Percentiles rank a stretch among this genome's conserved stretches.
Conservation (phyloP, 2,113 vertebrate genomes). For the Andinoacara biseriatus region DNA sequence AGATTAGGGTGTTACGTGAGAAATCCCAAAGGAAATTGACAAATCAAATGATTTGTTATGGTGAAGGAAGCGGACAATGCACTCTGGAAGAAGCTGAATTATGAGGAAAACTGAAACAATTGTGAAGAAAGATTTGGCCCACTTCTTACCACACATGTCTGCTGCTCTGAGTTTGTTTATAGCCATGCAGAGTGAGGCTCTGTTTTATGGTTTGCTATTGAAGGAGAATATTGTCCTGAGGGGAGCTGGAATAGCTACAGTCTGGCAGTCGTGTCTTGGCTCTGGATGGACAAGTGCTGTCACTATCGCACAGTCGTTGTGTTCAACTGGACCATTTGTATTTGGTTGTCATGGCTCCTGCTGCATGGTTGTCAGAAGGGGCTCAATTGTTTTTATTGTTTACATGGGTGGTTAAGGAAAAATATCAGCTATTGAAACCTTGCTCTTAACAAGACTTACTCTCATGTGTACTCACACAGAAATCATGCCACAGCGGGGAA, state of each 20-base stretch:
- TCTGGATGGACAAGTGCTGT: conserved; percentile 35
- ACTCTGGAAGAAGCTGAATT: conserved; percentile 49
- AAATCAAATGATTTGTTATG: conserved; percentile 67
- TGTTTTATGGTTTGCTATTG: conserved; percentile 67
- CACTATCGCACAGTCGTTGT: conserved; percentile 51
- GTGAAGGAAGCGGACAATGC: conserved; percentile 42
- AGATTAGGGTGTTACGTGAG: conserved; percentile 68
- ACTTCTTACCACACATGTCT: conserved; percentile 50
- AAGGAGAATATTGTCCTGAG: conserved; percentile 59
- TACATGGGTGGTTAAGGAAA: conserved; percentile 52
- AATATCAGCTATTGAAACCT: conserved; percentile 31
- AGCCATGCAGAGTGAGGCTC: conserved; percentile 39
- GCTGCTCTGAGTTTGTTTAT: conserved; percentile 47
- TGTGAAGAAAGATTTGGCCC: conserved; percentile 52
- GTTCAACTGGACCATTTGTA: conserved; percentile 41
- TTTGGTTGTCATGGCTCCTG: conserved; percentile 68
- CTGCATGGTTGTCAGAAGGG: conserved; percentile 47
- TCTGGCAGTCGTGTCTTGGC: conserved; percentile 56
- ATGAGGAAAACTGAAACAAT: conserved; percentile 52
- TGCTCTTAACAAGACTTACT: conserved; percentile 6
- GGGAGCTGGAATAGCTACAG: conserved; percentile 55
- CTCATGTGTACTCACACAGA: conserved; percentile 29
- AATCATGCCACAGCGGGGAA: conserved; percentile 42
- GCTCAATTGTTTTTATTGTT: conserved; percentile 58
- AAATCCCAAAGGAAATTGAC: conserved; percentile 52